Percentiles rank a stretch among this genome's conserved stretches.
Evolutionary conservation across 2,113 vertebrate species (phyloP).

Genomic region (Romanogobio albipinnatus): DNA sequence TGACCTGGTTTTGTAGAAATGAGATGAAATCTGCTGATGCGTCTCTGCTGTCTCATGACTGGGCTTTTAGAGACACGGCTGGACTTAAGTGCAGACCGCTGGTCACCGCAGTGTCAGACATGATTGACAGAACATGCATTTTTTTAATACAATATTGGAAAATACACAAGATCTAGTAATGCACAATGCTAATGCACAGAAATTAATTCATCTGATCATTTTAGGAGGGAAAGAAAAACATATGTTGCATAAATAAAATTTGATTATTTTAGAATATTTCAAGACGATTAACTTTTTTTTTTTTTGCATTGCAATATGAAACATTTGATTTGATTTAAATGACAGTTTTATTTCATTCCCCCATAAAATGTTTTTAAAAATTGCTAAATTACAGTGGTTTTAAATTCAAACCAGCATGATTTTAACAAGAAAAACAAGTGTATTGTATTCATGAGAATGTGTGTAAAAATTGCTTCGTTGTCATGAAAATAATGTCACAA

Average conservation of each 20-base stretch:
- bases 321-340: not conserved
- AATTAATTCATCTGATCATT: not conserved
- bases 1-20: slow-evolving; percentile 24
- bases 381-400: not conserved
- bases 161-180: too few relatives aligned
- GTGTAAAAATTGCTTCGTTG: not conserved
- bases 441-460: not conserved
- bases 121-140: not conserved
- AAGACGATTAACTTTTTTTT: too few relatives aligned
- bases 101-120: not conserved
- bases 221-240: not conserved
- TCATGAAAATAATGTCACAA: not conserved
- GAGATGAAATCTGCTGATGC: slow-evolving; percentile 16
- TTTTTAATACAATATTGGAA: not conserved
- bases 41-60: not conserved
- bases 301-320: not conserved
- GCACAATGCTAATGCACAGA: too few relatives aligned
- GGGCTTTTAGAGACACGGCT: not conserved
- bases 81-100: not conserved
- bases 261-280: not conserved
- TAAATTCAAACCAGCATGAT: not conserved
- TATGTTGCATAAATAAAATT: not conserved
- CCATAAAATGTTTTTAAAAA: not conserved
- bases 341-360: too few relatives aligned
- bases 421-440: not conserved